Base-by-base conservation (phyloP, 2,797 vertebrate species). In the Acanthurus lineatus region DNA sequence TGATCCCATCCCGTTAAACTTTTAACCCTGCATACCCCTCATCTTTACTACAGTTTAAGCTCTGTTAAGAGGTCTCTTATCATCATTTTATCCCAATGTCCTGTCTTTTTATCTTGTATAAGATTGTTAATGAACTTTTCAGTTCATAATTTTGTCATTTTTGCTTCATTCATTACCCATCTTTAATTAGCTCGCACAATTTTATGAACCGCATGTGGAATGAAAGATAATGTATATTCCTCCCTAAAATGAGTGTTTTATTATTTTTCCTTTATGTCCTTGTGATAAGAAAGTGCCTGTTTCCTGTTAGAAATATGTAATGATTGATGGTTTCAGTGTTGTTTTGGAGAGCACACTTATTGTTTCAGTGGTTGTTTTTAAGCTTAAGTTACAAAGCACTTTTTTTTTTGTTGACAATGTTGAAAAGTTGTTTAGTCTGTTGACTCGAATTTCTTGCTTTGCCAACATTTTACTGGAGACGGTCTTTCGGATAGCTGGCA, bases 151-250 rank as follows among this genome's bases (percentile, higher is more conserved):
- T 64, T 76, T 57, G n/a, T 68, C 45, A 10, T 49, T 58, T 73
- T 76, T 70, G 11, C 65, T 64, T 59, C 72, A 75, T 89, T 77
- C 72, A 83, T 89, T 58, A 65, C 42, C 90, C 73, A 81, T 89
- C 57, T 64, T 83, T 81, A 75, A 62, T 64, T 20, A 68, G 49
- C 73, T 82, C 85, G 69, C 65, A 63, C 58, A 74, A 9, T 73
- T 68, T 70, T 68, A 84, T 83, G 28, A 86, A 79, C 63, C 75
- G 93, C 91, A 94, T 93, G 89, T 53, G 4, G 72, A 84, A 85
- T 86, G 71, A 77, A 47, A 85, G 19, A 77, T 9, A 59, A 5
- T 45, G 12, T 68, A 40, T 59, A 75, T 74, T 70, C 8, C 56
- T 66, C 40, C 58, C 11, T 40, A 6, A 35, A 8, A 63, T 63